phyloP scores from a whole-genome alignment of 2,113 vertebrate genomes.

The Lepus europaeus region DNA sequence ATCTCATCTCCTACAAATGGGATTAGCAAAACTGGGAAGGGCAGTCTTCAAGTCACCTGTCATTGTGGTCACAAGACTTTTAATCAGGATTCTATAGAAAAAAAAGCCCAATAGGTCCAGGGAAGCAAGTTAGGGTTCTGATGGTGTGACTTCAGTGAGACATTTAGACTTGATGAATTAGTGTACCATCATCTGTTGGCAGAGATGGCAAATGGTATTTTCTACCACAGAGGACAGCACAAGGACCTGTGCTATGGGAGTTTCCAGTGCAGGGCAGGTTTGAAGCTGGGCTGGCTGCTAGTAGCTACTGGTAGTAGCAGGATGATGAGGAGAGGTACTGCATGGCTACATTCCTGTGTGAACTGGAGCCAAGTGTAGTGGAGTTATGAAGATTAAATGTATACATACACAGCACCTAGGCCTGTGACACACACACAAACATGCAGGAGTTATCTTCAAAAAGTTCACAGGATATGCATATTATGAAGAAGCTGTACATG shows the following conservation, averaged over 20 bases:
- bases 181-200: not conserved
- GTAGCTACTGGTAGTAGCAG: not conserved
- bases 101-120: not conserved
- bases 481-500: no score
- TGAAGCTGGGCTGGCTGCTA: not conserved
- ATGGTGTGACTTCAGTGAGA: not conserved
- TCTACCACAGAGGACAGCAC: not conserved
- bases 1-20: not conserved
- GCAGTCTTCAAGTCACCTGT: not conserved
- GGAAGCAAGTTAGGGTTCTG: not conserved
- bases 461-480: no score
- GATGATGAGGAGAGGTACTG: not conserved
- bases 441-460: no score
- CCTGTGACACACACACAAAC: not conserved
- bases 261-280: fast-evolving
- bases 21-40: not conserved
- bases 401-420: not conserved
- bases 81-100: not conserved
- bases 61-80: not conserved
- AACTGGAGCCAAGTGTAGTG: not conserved
- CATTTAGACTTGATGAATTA: not conserved
- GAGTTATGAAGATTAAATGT: not conserved
- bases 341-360: not conserved
- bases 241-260: not conserved
- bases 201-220: not conserved